Percentiles rank a stretch among this genome's conserved stretches.
Evolutionary conservation across 2,888 invertebrate genomes (phyloP).

Genomic region (Acholoe squamosa): DNA sequence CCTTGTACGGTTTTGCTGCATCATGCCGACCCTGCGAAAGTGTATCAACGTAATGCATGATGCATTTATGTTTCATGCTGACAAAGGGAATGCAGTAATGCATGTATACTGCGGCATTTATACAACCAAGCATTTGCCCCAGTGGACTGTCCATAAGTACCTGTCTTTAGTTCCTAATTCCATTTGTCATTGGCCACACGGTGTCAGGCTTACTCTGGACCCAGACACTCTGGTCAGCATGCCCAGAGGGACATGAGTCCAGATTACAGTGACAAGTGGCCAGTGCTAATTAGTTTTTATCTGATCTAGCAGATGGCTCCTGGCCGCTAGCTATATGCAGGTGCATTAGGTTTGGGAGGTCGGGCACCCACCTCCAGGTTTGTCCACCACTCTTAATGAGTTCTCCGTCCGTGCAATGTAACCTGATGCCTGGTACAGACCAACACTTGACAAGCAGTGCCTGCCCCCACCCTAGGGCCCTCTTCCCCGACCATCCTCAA

Average conservation of each 20-base stretch:
- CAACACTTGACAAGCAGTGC: not conserved
- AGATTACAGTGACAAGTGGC: not conserved
- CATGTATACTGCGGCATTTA: no score
- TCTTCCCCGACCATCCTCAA: not conserved
- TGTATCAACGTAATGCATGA: no score
- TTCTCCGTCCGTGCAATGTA: not conserved
- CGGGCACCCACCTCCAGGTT: not conserved
- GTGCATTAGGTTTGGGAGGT: not conserved
- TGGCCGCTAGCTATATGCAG: constrained; percentile 1
- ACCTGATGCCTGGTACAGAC: not conserved
- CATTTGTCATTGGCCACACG: not conserved
- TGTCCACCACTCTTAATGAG: constrained; percentile 1
- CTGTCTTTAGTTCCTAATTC: no score
- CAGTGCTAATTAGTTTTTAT: constrained; percentile 33
- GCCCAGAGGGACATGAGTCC: not conserved
- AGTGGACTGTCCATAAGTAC: no score
- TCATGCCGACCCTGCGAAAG: no score
- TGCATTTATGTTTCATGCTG: no score
- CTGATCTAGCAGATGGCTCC: constrained; percentile 19
- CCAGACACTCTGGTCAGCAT: constrained; percentile 5
- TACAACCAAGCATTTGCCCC: no score
- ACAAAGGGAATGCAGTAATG: no score
- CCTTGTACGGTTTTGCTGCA: no score
- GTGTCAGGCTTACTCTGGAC: not conserved
- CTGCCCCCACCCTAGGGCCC: no score